phyloP scores from a whole-genome alignment of 2,797 vertebrate genomes.

The Micropoecilia bifurca region DNA sequence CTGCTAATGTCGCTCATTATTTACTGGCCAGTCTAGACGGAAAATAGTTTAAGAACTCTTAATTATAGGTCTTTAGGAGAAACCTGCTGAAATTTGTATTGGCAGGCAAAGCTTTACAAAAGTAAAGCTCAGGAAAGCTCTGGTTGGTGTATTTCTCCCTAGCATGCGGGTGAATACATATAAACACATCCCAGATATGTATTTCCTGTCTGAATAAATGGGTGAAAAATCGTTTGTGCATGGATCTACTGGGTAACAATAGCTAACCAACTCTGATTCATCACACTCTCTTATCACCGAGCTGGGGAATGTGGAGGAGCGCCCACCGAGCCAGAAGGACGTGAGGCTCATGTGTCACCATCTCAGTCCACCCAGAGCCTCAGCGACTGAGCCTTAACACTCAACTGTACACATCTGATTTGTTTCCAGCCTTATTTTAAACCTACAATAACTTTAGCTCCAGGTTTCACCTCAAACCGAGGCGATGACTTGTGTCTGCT shows the following conservation, averaged over 20 bases:
- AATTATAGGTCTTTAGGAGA: not conserved
- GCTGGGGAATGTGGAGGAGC: constrained; percentile 76
- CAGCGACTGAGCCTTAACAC: constrained; percentile 4
- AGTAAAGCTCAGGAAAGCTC: not conserved
- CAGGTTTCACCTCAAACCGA: constrained; percentile 37
- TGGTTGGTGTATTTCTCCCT: not conserved
- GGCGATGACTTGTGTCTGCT: constrained; percentile 57
- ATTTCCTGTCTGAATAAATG: constrained; percentile 18
- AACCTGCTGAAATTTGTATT: not conserved
- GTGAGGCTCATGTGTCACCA: constrained; percentile 7
- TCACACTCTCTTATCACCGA: constrained; percentile 74
- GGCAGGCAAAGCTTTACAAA: not conserved
- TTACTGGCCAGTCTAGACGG: not conserved
- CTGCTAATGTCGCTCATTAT: not conserved
- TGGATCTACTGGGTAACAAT: constrained; percentile 60
- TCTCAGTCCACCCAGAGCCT: constrained; percentile 23
- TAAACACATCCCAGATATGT: constrained; percentile 14
- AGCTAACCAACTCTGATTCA: constrained; percentile 54
- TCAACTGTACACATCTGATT: constrained; percentile 9
- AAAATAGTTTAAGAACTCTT: not conserved
- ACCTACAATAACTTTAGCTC: constrained; percentile 18
- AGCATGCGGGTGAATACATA: not conserved
- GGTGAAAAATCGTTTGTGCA: constrained; percentile 42
- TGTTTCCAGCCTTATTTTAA: constrained; percentile 33
- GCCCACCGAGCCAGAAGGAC: constrained; percentile 51